A percentile compares a stretch with the other conserved stretches of the same genome.
Evolutionary conservation across 2,888 invertebrate genomes (phyloP).

Genomic region (Erynnis tages): DNA sequence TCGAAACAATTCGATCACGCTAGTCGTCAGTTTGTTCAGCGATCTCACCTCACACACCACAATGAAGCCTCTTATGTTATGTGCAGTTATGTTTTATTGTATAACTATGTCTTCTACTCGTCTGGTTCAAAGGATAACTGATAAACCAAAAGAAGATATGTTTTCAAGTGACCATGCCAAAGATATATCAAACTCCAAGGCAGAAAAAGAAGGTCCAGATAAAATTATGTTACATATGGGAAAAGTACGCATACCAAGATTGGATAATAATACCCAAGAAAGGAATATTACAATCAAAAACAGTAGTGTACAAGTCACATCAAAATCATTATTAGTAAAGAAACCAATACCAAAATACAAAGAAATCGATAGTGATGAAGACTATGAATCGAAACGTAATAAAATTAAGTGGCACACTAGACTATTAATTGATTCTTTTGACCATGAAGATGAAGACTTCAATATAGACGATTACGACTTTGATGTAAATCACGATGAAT

Average conservation of each 20-base stretch:
- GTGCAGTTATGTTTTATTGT: slow-evolving; percentile 13
- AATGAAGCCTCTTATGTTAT: slow-evolving; percentile 28
- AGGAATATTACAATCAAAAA: slow-evolving; percentile 2
- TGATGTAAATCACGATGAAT: slow-evolving; percentile 68
- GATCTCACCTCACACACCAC: slow-evolving; percentile 23
- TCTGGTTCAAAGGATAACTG: slow-evolving; percentile 18
- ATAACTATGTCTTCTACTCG: slow-evolving; percentile 12
- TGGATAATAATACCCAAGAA: background rate
- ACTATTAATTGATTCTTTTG: slow-evolving; percentile 48
- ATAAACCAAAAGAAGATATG: slow-evolving; percentile 5
- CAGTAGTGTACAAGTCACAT: slow-evolving; percentile 15
- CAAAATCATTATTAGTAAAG: slow-evolving; percentile 43
- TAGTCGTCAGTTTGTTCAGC: slow-evolving; percentile 42
- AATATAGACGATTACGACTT: slow-evolving; percentile 69
- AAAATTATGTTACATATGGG: slow-evolving; percentile 24
- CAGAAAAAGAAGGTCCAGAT: slow-evolving; percentile 11
- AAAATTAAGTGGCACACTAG: slow-evolving; percentile 41
- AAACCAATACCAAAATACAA: slow-evolving; percentile 65
- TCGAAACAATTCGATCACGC: slow-evolving; percentile 42
- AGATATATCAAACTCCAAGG: slow-evolving; percentile 8
- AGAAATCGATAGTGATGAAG: slow-evolving; percentile 56
- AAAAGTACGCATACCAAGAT: slow-evolving; percentile 22
- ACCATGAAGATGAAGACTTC: slow-evolving; percentile 70
- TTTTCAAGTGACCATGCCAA: slow-evolving; percentile 3
- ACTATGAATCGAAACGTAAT: slow-evolving; percentile 46